Conservation (phyloP, 2,888 invertebrate species). For the Gryllus longicercus region DNA sequence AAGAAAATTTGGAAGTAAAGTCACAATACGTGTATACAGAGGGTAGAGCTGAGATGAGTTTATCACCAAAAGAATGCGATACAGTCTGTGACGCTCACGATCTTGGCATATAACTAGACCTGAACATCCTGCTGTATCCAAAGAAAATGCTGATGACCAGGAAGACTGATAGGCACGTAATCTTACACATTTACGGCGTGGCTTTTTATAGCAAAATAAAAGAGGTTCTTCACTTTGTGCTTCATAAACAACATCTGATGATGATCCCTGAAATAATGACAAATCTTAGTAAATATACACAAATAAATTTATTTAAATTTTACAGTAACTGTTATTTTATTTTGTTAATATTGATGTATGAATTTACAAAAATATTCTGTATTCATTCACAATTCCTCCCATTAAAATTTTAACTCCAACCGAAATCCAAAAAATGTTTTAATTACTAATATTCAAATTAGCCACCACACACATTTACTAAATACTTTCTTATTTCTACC, state of each 20-base stretch:
- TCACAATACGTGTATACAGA: constrained; percentile 73
- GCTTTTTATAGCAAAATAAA: constrained; percentile 61
- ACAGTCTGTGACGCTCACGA: constrained; percentile 66
- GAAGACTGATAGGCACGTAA: constrained; percentile 61
- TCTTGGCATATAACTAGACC: constrained; percentile 66
- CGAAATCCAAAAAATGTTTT: too few relatives aligned
- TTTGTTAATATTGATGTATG: too few relatives aligned
- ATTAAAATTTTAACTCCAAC: too few relatives aligned
- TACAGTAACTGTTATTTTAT: too few relatives aligned
- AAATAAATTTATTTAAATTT: too few relatives aligned
- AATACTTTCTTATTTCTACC: too few relatives aligned
- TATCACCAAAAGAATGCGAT: constrained; percentile 67
- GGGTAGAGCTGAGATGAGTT: constrained; percentile 69
- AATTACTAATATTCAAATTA: too few relatives aligned
- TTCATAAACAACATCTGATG: constrained; percentile 59
- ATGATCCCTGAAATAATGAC: constrained; percentile 53
- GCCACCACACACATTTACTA: too few relatives aligned
- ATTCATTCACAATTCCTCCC: too few relatives aligned
- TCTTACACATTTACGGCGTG: constrained; percentile 53
- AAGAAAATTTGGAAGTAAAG: constrained; percentile 73
- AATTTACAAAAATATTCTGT: too few relatives aligned
- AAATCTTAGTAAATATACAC: too few relatives aligned
- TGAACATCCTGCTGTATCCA: constrained; percentile 70
- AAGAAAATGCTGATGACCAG: constrained; percentile 61
- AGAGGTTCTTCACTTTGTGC: constrained; percentile 62